These are phyloP conservation scores for Erynnis tages DNA, from an alignment of 2,888 invertebrate genomes.

Conservation along the genomic window DNA sequence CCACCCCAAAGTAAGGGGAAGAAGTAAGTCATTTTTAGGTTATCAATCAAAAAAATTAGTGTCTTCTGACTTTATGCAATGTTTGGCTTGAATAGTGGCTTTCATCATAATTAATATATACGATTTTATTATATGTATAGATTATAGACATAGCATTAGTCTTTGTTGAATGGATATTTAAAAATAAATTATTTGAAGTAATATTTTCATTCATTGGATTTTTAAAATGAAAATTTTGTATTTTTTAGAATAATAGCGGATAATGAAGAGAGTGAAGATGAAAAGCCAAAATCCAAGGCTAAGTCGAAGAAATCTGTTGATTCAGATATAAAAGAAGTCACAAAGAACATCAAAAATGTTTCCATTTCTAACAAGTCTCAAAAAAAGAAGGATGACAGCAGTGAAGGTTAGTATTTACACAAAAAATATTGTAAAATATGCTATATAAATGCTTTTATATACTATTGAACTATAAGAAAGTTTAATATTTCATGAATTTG, in stretches of 20 bases:
- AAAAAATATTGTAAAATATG: too few species aligned
- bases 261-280: constrained; percentile 74
- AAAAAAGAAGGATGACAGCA: constrained; percentile 67
- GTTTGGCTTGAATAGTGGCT: neutral
- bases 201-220: too few species aligned
- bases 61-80: constrained; percentile 28
- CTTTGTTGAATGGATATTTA: too few species aligned
- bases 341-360: constrained; percentile 82
- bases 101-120: constrained; percentile 10
- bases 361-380: constrained; percentile 78
- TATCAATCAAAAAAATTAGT: constrained; percentile 40
- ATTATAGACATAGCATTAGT: too few species aligned
- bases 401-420: constrained; percentile 69
- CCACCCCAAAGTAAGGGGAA: constrained; percentile 63
- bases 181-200: too few species aligned
- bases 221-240: neutral
- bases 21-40: constrained; percentile 72
- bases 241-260: constrained; percentile 56
- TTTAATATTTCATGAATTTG: too few species aligned
- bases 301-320: constrained; percentile 76
- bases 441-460: too few species aligned
- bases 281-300: constrained; percentile 68
- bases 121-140: neutral
- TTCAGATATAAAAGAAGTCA: constrained; percentile 75
- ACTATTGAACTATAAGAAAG: too few species aligned